Evolutionary conservation across 1,140 invertebrate species (phyloP).

Genomic region (Camponotus vicinus): DNA sequence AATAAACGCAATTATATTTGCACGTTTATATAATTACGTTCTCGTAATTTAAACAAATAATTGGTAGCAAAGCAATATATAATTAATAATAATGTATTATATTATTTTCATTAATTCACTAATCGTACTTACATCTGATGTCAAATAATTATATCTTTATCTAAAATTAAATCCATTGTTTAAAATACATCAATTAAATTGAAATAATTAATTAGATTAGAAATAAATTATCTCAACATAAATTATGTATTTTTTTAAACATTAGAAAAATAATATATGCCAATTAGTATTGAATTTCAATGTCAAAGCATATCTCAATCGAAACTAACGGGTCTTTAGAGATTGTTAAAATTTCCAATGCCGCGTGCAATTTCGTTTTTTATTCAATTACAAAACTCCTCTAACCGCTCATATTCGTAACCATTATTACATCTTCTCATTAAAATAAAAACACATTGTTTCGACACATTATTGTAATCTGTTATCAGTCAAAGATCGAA

Average conservation of each 20-base stretch:
- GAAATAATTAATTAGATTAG: neutral
- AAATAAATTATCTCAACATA: neutral
- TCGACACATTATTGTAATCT: neutral
- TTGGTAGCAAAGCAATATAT: neutral
- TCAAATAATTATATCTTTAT: neutral
- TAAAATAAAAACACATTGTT: conserved; percentile 20
- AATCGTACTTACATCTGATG: neutral
- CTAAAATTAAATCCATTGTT: neutral
- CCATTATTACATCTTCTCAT: conserved; percentile 15
- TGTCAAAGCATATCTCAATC: too few relatives aligned
- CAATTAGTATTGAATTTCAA: too few relatives aligned
- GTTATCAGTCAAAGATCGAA: too few relatives aligned
- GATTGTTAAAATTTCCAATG: too few relatives aligned
- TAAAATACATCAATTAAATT: conserved; percentile 23
- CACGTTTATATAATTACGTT: neutral
- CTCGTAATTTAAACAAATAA: neutral
- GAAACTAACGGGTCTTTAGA: too few relatives aligned
- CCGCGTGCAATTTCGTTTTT: neutral
- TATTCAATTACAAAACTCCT: conserved; percentile 25
- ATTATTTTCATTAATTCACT: neutral
- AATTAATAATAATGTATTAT: neutral
- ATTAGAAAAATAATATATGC: too few relatives aligned
- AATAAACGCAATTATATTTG: neutral
- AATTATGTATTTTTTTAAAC: too few relatives aligned
- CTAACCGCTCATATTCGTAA: conserved; percentile 6